Percentiles rank a stretch among this genome's conserved stretches.
Evolutionary conservation across 2,888 invertebrate genomes (phyloP).

Genomic region (Eilema caniola): DNA sequence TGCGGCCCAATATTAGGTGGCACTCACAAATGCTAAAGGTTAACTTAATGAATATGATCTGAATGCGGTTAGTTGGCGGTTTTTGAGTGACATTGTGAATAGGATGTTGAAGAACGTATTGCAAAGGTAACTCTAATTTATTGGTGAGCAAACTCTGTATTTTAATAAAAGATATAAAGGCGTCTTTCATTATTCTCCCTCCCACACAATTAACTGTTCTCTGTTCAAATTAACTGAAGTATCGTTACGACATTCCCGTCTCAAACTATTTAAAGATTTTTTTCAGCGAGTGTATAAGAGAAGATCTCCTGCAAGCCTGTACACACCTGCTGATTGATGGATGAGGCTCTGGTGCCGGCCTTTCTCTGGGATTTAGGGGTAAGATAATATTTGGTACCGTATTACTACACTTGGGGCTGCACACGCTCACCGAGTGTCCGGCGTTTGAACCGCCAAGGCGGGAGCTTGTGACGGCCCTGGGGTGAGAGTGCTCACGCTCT

Average conservation of each 20-base stretch:
- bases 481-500: too few relatives aligned
- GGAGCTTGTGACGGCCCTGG: too few relatives aligned
- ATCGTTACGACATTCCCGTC: background rate
- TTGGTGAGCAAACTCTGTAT: background rate
- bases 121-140: conserved; percentile 2
- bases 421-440: too few relatives aligned
- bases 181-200: background rate
- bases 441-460: too few relatives aligned
- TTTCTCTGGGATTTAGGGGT: too few relatives aligned
- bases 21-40: conserved; percentile 56
- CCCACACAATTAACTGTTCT: background rate
- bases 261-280: background rate
- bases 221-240: background rate
- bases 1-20: conserved; percentile 56
- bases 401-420: too few relatives aligned
- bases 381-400: too few relatives aligned
- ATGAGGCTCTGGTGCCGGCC: too few relatives aligned
- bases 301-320: too few relatives aligned
- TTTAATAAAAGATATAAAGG: background rate
- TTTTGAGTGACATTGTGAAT: conserved; percentile 27
- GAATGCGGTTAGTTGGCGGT: conserved; percentile 25
- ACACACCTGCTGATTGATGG: too few relatives aligned
- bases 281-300: background rate
- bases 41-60: conserved; percentile 56
- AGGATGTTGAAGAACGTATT: conserved; percentile 20